Conservation (phyloP, 2,888 invertebrate genomes). For the Muschampia plurimacula region DNA sequence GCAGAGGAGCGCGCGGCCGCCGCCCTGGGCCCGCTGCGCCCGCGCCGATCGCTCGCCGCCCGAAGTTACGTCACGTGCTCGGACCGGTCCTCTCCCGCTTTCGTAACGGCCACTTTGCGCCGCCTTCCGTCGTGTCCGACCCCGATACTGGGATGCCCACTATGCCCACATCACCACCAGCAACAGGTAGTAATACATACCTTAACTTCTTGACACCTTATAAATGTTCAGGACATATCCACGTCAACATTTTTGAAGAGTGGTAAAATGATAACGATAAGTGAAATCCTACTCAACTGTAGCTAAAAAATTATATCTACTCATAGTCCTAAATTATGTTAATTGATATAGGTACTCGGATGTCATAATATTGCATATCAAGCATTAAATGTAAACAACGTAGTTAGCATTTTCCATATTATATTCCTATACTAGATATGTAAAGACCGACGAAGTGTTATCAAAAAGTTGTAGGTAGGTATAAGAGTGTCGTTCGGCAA, state of each 20-base stretch:
- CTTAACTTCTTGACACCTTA: not conserved
- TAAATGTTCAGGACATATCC: not conserved
- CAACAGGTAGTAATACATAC: conserved; percentile 40
- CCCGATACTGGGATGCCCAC: not conserved
- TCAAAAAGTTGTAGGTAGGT: too few species aligned
- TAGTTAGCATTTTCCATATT: too few species aligned
- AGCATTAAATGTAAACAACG: too few species aligned
- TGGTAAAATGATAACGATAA: not conserved
- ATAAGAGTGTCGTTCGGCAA: too few species aligned
- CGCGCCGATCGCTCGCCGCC: conserved; percentile 22
- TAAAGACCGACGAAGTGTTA: too few species aligned
- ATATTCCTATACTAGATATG: too few species aligned
- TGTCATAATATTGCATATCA: not conserved
- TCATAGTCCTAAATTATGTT: too few species aligned
- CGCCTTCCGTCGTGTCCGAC: conserved; percentile 14
- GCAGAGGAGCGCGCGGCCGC: conserved; percentile 42
- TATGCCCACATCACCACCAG: conserved; percentile 15
- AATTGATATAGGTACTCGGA: not conserved
- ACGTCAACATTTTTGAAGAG: not conserved
- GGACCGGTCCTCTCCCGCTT: conserved; percentile 45
- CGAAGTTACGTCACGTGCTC: conserved; percentile 44
- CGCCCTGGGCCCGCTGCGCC: conserved; percentile 40
- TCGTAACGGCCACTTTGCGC: conserved; percentile 27
- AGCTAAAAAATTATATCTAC: too few species aligned
- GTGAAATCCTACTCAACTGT: not conserved